phyloP scores from a whole-genome alignment of 2,113 vertebrate genomes.

The Hypomesus transpacificus region DNA sequence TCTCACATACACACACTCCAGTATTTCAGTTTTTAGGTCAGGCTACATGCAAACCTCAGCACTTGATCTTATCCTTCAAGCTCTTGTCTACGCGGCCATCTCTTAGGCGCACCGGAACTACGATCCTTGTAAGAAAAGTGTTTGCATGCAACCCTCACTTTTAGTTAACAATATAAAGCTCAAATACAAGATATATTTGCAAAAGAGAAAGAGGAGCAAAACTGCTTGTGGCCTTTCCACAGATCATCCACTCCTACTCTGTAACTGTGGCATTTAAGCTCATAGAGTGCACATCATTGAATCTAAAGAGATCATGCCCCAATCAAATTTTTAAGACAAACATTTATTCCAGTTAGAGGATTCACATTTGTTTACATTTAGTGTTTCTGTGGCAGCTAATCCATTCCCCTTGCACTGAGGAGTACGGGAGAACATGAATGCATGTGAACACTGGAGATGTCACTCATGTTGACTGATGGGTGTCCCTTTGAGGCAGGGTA shows the following conservation, averaged over 20 bases:
- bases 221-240: too few relatives aligned
- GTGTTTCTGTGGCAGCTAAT: slow-evolving; percentile 19
- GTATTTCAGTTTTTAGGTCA: slow-evolving; percentile 57
- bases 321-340: slow-evolving; percentile 37
- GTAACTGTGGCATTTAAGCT: not conserved
- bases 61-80: slow-evolving; percentile 41
- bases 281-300: not conserved
- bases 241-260: too few relatives aligned
- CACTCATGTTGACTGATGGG: not conserved
- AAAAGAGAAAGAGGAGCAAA: too few relatives aligned
- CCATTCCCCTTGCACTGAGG: slow-evolving; percentile 13
- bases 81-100: too few relatives aligned
- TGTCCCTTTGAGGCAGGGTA: not conserved
- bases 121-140: too few relatives aligned
- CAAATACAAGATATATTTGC: too few relatives aligned
- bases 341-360: slow-evolving; percentile 33
- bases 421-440: slow-evolving; percentile 10
- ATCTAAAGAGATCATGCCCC: slow-evolving; percentile 16
- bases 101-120: too few relatives aligned
- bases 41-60: slow-evolving; percentile 33
- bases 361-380: slow-evolving; percentile 55
- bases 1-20: slow-evolving; percentile 25
- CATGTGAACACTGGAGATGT: not conserved
- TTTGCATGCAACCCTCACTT: slow-evolving; percentile 32
- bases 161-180: slow-evolving; percentile 7